Evolutionary conservation across 2,797 vertebrate species (phyloP).

Genomic region (Tinamus major): DNA sequence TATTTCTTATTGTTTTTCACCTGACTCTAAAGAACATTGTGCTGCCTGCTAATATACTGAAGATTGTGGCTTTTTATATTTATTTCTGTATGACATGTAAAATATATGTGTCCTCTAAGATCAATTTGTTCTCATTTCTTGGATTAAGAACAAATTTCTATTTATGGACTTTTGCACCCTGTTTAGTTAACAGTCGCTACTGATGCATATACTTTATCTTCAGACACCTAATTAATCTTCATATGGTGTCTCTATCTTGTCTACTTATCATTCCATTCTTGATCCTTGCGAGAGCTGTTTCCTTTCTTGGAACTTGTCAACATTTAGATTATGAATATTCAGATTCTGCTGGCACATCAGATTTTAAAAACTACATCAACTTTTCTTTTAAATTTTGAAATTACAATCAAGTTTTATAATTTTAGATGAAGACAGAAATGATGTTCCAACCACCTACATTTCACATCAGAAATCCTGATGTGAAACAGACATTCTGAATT

Average conservation of each 20-base stretch:
- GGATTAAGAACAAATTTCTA: not conserved
- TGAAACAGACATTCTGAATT: slow-evolving; percentile 33
- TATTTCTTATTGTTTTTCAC: not conserved
- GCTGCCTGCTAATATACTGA: not conserved
- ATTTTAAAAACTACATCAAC: slow-evolving; percentile 17
- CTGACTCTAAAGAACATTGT: not conserved
- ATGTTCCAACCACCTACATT: slow-evolving; percentile 8
- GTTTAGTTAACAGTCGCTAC: not conserved
- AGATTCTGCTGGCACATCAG: not conserved
- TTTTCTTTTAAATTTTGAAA: slow-evolving; percentile 48
- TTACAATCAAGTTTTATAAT: slow-evolving; percentile 10
- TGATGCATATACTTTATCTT: not conserved
- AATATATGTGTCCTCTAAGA: not conserved
- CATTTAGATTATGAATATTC: not conserved
- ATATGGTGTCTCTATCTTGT: not conserved
- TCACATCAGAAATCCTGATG: slow-evolving; percentile 38
- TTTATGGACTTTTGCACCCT: not conserved
- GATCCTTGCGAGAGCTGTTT: not conserved
- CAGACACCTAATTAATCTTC: not conserved
- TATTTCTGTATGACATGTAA: not conserved
- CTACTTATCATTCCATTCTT: not conserved
- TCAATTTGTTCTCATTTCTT: not conserved
- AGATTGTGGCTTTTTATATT: not conserved
- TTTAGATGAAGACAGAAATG: slow-evolving; percentile 29
- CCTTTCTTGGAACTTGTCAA: slow-evolving; percentile 11